A percentile compares a stretch with the other conserved stretches of the same genome.
Conservation (phyloP, 2,888 invertebrate genomes). For the Hecatera dysodea region DNA sequence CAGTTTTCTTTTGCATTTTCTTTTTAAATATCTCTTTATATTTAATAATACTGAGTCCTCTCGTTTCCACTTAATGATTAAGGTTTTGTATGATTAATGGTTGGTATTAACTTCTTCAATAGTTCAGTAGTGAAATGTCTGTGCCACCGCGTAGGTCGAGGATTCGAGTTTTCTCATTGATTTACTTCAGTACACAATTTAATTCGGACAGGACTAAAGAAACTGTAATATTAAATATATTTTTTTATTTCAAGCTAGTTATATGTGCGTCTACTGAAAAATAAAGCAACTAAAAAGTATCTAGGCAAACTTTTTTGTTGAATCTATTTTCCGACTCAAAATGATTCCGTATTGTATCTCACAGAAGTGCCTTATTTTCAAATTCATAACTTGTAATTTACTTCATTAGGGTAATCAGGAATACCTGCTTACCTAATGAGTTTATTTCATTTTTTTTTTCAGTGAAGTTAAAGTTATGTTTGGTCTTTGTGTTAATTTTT, state of each 20-base stretch:
- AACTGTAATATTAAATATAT: background rate
- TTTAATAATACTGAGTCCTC: background rate
- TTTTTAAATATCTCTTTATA: background rate
- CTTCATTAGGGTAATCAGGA: constrained; percentile 7
- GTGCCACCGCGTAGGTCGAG: background rate
- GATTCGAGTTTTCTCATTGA: background rate
- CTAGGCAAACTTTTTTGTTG: background rate
- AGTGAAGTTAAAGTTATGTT: background rate
- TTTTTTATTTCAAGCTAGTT: background rate
- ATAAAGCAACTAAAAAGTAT: background rate
- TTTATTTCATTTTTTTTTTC: background rate
- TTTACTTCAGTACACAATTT: background rate
- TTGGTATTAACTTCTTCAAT: background rate
- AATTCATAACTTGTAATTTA: constrained; percentile 24
- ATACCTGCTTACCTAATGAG: background rate
- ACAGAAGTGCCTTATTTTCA: constrained; percentile 1
- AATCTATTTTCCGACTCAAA: background rate
- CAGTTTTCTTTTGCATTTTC: background rate
- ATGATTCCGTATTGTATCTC: background rate
- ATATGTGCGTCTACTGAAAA: background rate
- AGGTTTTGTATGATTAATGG: background rate
- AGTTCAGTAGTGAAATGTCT: background rate
- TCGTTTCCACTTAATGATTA: background rate
- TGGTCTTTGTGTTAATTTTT: too few relatives aligned
- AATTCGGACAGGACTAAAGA: background rate